Percentiles rank a stretch among this genome's conserved stretches.
phyloP scores from a whole-genome alignment of 2,113 vertebrate species.

The Panurus biarmicus region DNA sequence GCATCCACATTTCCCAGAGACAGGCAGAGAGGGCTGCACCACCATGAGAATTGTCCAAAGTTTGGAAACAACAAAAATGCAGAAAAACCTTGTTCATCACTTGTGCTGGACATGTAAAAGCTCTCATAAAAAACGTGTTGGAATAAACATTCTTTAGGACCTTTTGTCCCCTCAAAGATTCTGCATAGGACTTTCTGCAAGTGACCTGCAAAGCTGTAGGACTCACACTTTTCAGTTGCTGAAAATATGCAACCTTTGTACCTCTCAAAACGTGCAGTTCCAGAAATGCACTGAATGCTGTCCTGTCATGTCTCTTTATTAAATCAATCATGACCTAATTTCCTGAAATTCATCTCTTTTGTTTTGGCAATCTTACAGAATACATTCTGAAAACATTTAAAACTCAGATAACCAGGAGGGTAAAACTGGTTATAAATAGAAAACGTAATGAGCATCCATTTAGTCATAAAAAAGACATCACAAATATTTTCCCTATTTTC shows the following conservation, averaged over 20 bases:
- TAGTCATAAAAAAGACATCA: background rate
- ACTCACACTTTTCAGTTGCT: background rate
- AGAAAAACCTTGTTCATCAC: background rate
- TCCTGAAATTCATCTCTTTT: constrained; percentile 19
- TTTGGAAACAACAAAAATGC: background rate
- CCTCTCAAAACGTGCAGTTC: background rate
- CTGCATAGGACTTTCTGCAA: background rate
- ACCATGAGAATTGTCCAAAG: background rate
- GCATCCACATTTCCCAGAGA: background rate
- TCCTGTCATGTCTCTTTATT: constrained; percentile 28
- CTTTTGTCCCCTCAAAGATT: background rate
- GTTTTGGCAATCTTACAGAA: constrained; percentile 11
- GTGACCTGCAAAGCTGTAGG: background rate
- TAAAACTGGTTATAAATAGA: background rate
- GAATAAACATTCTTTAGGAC: background rate
- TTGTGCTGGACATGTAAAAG: background rate
- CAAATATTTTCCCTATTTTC: background rate
- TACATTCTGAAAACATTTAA: background rate
- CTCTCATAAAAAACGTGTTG: background rate
- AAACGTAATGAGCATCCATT: background rate
- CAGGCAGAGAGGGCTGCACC: background rate
- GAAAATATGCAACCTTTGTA: background rate
- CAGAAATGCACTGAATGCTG: background rate
- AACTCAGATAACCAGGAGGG: background rate
- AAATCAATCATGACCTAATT: constrained; percentile 56